phyloP scores from a whole-genome alignment of 2,888 invertebrate genomes.

The Cataglyphis albicans region DNA sequence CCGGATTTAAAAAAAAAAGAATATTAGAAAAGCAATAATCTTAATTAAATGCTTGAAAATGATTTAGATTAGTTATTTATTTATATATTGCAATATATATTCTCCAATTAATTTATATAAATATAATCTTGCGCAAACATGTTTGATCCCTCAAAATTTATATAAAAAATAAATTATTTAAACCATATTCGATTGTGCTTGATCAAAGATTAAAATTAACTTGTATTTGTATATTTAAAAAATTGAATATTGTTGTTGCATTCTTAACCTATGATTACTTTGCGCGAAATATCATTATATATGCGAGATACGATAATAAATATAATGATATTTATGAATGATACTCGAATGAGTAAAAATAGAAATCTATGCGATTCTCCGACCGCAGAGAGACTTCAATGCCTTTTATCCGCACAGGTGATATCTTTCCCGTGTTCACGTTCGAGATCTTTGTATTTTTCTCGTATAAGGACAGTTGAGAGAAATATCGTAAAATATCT shows the following conservation, averaged over 20 bases:
- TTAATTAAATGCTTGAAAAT: constrained; percentile 18
- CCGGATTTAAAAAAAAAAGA: background rate
- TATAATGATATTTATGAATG: background rate
- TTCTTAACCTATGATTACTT: background rate
- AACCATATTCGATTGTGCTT: background rate
- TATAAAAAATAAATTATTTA: background rate
- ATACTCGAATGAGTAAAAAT: background rate
- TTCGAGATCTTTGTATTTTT: background rate
- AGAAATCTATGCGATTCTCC: constrained; percentile 1
- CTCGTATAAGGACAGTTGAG: background rate
- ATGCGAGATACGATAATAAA: background rate
- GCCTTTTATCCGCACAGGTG: constrained; percentile 8
- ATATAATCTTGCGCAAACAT: background rate
- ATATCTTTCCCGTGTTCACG: background rate
- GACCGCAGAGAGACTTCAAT: constrained; percentile 32
- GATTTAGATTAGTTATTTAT: background rate
- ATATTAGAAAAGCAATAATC: background rate
- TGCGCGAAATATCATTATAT: background rate
- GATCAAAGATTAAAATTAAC: background rate
- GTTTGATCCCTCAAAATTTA: background rate
- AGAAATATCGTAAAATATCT: constrained; percentile 1
- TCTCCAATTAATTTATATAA: background rate
- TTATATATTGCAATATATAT: background rate
- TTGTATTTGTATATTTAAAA: background rate
- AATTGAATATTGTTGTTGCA: background rate